These are phyloP conservation scores for Periophthalmus magnuspinnatus DNA, from an alignment of 2,797 vertebrate genomes.

Conservation along the genomic window DNA sequence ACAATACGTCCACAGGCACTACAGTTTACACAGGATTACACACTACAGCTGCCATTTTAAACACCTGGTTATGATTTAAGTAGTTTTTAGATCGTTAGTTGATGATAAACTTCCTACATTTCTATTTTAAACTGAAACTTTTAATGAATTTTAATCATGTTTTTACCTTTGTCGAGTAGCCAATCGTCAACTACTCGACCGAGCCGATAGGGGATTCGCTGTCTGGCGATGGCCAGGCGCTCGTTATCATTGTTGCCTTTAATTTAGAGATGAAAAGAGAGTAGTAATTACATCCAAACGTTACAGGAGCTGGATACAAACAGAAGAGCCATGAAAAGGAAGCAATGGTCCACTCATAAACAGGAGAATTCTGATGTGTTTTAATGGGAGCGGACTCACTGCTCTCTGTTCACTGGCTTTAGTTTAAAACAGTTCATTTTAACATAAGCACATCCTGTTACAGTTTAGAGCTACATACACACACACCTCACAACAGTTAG, in stretches of 20 bases:
- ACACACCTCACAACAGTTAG: conserved; percentile 95
- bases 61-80: conserved; percentile 99
- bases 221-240: conserved; percentile 99
- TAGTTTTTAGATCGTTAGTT: conserved; percentile 98
- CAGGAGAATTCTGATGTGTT: too few species aligned
- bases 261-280: conserved; percentile 87
- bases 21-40: conserved; percentile 99
- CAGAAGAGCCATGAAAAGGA: conserved; percentile 82
- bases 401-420: conserved; percentile 81
- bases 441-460: conserved; percentile 99
- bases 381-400: conserved; percentile 74
- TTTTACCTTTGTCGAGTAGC: conserved; percentile 99
- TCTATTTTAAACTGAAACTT: conserved; percentile 79
- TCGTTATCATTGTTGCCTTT: conserved; percentile 99
- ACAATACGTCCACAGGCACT: conserved; percentile 80
- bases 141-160: conserved; percentile 99
- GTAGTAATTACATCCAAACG: conserved; percentile 81
- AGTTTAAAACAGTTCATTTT: conserved; percentile 99
- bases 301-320: conserved; percentile 82
- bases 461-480: conserved; percentile 94
- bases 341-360: conserved; percentile 76
- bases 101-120: conserved; percentile 91
- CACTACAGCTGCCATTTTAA: conserved; percentile 97
- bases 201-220: conserved; percentile 99
- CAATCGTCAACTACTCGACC: conserved; percentile 99